Percentiles rank a stretch among this genome's conserved stretches.
phyloP scores from a whole-genome alignment of 2,888 invertebrate genomes.

The Strigamia crassipes region DNA sequence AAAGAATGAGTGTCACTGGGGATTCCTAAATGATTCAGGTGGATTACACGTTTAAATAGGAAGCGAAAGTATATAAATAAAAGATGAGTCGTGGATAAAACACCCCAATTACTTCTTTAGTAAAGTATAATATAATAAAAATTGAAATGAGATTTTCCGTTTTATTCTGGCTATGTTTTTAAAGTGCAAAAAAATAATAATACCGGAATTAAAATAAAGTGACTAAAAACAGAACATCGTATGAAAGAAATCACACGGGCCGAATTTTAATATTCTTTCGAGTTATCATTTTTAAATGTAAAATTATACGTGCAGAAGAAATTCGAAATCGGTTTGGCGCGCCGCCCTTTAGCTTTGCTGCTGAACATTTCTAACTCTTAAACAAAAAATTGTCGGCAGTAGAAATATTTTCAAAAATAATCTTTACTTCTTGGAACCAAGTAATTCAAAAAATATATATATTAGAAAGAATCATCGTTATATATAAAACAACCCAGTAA shows the following conservation, averaged over 20 bases:
- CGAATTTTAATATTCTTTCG: no score
- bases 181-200: neutral
- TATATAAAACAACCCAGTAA: neutral
- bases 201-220: no score
- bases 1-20: conserved; percentile 28
- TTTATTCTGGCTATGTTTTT: neutral
- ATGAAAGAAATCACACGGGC: no score
- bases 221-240: neutral
- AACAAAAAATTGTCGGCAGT: neutral
- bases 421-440: neutral
- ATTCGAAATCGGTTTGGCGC: neutral
- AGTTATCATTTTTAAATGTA: neutral
- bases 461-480: neutral
- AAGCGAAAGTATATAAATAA: conserved; percentile 11
- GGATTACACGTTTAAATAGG: conserved; percentile 25
- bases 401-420: neutral
- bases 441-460: neutral
- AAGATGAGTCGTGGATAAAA: conserved; percentile 5
- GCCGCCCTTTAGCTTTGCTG: neutral
- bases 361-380: neutral
- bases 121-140: neutral
- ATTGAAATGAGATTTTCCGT: neutral
- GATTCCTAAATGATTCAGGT: conserved; percentile 35
- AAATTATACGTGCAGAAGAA: neutral
- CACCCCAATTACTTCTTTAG: no score